Conservation (phyloP, 2,797 vertebrate species). For the Cossypha dichroa region DNA sequence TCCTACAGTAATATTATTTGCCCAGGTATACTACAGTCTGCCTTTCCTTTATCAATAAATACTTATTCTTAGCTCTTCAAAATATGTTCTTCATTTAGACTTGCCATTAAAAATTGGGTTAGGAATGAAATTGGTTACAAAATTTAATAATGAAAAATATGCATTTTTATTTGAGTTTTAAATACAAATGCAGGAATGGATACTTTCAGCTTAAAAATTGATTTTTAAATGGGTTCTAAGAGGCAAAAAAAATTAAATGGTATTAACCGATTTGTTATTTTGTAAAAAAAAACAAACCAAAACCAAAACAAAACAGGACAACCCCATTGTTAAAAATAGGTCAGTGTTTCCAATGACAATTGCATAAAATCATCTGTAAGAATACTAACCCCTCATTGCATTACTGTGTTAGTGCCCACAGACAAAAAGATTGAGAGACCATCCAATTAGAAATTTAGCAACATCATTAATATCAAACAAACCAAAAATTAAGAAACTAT, state of each 20-base stretch:
- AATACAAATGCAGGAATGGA: neutral
- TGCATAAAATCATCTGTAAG: neutral
- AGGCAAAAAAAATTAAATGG: neutral
- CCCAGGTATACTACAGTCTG: neutral
- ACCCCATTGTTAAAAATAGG: neutral
- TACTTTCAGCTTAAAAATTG: neutral
- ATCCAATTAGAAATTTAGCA: neutral
- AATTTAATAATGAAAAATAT: neutral
- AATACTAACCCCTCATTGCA: neutral
- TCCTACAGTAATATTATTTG: neutral
- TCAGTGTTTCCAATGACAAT: neutral
- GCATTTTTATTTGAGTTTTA: conserved; percentile 10
- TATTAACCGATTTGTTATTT: conserved; percentile 3
- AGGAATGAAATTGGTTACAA: neutral
- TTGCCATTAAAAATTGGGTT: neutral
- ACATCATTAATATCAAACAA: neutral
- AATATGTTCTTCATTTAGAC: neutral
- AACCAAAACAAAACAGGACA: neutral
- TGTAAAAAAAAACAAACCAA: neutral
- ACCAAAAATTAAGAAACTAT: neutral
- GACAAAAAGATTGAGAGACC: neutral
- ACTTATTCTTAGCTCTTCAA: neutral
- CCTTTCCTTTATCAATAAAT: neutral
- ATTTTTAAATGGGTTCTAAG: conserved; percentile 36
- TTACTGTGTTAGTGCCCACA: neutral